A percentile compares a stretch with the other conserved stretches of the same genome.
phyloP scores from a whole-genome alignment of 2,888 invertebrate species.

The Nemotelus nigrinus region DNA sequence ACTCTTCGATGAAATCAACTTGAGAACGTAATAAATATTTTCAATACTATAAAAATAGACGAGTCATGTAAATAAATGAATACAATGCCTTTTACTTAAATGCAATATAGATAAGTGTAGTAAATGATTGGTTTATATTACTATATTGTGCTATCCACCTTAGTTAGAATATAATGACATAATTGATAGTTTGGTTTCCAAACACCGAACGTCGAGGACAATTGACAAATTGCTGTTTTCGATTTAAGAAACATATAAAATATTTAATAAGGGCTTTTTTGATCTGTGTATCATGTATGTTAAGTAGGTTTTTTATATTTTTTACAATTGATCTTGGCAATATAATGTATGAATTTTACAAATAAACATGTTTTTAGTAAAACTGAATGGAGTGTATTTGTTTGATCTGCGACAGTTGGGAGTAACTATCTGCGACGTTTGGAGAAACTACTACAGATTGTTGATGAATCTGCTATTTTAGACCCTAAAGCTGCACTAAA shows the following conservation, averaged over 20 bases:
- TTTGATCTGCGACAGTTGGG: too few relatives aligned
- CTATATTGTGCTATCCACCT: slow-evolving; percentile 18
- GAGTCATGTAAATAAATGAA: background rate
- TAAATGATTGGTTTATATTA: background rate
- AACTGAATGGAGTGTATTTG: too few relatives aligned
- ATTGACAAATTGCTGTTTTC: background rate
- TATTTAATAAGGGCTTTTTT: background rate
- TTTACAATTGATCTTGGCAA: background rate
- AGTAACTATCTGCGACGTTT: too few relatives aligned
- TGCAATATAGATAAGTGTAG: slow-evolving; percentile 12
- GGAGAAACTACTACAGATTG: too few relatives aligned
- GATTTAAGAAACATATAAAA: background rate
- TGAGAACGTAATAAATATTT: background rate
- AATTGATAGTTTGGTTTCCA: background rate
- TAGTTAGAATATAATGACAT: background rate
- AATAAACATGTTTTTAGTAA: too few relatives aligned
- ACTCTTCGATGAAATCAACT: background rate
- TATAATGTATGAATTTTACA: too few relatives aligned
- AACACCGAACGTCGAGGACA: background rate
- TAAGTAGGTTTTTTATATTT: slow-evolving; percentile 12
- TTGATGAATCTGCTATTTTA: too few relatives aligned
- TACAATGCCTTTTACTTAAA: slow-evolving; percentile 36
- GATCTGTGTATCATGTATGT: background rate
- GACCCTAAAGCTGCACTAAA: too few relatives aligned
- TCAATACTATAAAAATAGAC: background rate